Percentiles rank a stretch among this genome's conserved stretches.
phyloP scores from a whole-genome alignment of 2,113 vertebrate species.

The Phalacrocorax brasilianus region DNA sequence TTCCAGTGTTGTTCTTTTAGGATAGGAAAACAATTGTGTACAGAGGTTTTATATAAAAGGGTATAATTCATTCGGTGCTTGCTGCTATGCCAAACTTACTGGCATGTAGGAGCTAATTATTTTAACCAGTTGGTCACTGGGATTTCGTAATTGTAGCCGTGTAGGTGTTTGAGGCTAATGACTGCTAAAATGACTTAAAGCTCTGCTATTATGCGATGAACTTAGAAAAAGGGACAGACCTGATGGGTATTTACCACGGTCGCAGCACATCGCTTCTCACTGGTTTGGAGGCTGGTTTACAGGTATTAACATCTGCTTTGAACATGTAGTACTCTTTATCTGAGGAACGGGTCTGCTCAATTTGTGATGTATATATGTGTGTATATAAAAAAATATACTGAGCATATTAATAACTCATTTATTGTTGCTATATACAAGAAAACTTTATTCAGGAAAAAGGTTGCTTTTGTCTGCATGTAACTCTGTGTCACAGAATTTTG shows the following conservation, averaged over 20 bases:
- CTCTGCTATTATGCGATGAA: not conserved
- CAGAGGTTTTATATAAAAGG: not conserved
- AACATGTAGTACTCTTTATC: not conserved
- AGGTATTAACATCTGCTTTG: not conserved
- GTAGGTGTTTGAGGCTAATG: not conserved
- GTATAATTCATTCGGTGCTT: not conserved
- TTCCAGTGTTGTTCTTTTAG: not conserved
- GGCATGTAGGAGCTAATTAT: not conserved
- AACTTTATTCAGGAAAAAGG: too few relatives aligned
- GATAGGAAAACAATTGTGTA: not conserved
- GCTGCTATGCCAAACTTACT: not conserved
- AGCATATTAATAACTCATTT: not conserved
- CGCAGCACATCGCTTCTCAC: not conserved
- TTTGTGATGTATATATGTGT: not conserved
- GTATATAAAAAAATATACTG: not conserved
- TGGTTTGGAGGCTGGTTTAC: not conserved
- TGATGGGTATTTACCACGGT: not conserved
- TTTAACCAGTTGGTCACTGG: not conserved
- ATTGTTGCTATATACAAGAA: not conserved
- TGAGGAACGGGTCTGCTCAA: not conserved
- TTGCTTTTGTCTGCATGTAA: not conserved
- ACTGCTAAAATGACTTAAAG: not conserved
- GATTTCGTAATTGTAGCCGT: not conserved
- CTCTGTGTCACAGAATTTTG: not conserved
- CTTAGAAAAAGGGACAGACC: not conserved